Evolutionary conservation across 2,797 vertebrate species (phyloP), one percentile per base, ranked within the genome.

Genomic region (Propithecus deckenii): DNA sequence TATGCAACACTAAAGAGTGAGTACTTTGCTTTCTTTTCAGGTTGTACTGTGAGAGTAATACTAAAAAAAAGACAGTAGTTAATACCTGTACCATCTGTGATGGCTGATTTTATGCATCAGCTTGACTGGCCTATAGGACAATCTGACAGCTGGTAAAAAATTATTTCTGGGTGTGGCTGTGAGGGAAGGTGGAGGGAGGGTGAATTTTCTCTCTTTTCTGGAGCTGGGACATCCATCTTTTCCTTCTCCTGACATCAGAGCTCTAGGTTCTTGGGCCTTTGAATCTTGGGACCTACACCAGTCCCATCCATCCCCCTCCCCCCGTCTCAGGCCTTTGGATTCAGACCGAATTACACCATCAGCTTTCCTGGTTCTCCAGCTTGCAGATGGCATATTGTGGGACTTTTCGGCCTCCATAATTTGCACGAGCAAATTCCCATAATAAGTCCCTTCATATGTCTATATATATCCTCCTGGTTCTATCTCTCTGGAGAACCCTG

Each of bases 51-150:
- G 55, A 86, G 8, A 72, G 81, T 52, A 86, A 71, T 76, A 69
- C 9, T 30, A 85, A 87, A 81, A 86, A 46, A 89, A 89, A 95
- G 79, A 20, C 41, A 94, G 23, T 38, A 25, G 80, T 74, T 83
- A 86, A 35, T 48, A 89, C 48, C 75, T 23, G 17, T 13, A 57
- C n/a, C 57, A 63, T 46, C 12, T 63, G n/a, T 28, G 20, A 63
- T 80, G 35, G 57, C 43, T 72, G 32, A 87, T 81, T 81, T 79
- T 93, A 38, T 43, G 35, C 5, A 4, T 88, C 46, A 88, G 35
- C 43, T 50, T 74, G 46, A 35, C 22, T 43, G 32, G 22, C 23
- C 28, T 50, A 78, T 69, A 35, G 55, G 67, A n/a, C 41, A 15
- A 10, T 17, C 17, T 74, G 5, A 72, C 2, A 88, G 43, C 41